These are phyloP conservation scores for Heloderma charlesbogerti DNA, from an alignment of 2,113 vertebrate genomes.

Conservation along the genomic window DNA sequence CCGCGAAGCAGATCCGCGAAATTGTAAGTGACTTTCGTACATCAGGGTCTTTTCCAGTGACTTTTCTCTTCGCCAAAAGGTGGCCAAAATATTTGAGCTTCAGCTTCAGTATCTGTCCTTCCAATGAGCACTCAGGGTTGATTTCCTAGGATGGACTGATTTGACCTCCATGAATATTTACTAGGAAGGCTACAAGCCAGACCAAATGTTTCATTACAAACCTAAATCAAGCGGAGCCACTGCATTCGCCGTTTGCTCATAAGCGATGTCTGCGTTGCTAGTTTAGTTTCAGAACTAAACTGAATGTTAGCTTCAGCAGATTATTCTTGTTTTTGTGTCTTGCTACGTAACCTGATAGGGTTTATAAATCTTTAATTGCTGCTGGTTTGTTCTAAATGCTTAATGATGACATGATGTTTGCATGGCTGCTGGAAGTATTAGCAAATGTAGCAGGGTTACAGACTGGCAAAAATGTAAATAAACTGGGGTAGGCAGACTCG, in stretches of 20 bases:
- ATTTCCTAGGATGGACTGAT: no score
- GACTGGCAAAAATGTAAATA: slow-evolving; percentile 57
- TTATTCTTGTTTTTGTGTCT: slow-evolving; percentile 55
- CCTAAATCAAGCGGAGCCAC: slow-evolving; percentile 29
- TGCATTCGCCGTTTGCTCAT: rapidly evolving
- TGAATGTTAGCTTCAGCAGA: slow-evolving; percentile 61
- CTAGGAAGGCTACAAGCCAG: slow-evolving; percentile 12
- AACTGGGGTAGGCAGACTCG: slow-evolving; percentile 32
- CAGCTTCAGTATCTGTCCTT: no score
- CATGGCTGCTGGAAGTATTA: slow-evolving; percentile 60
- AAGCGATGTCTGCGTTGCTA: slow-evolving; percentile 27
- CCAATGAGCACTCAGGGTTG: no score
- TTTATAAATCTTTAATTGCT: slow-evolving; percentile 75
- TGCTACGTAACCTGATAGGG: slow-evolving; percentile 50
- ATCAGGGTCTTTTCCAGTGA: no score
- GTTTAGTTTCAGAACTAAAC: slow-evolving; percentile 34
- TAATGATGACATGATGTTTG: slow-evolving; percentile 76
- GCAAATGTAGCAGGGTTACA: slow-evolving; percentile 30
- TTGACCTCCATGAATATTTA: no score
- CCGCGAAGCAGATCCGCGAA: no score
- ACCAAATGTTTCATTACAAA: slow-evolving; percentile 45
- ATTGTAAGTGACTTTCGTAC: no score
- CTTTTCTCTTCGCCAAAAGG: no score
- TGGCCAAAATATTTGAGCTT: no score
- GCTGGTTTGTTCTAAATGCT: slow-evolving; percentile 77